These are phyloP conservation scores for Girardia tigrina DNA, from an alignment of 2,888 invertebrate species.

Conservation along the genomic window DNA sequence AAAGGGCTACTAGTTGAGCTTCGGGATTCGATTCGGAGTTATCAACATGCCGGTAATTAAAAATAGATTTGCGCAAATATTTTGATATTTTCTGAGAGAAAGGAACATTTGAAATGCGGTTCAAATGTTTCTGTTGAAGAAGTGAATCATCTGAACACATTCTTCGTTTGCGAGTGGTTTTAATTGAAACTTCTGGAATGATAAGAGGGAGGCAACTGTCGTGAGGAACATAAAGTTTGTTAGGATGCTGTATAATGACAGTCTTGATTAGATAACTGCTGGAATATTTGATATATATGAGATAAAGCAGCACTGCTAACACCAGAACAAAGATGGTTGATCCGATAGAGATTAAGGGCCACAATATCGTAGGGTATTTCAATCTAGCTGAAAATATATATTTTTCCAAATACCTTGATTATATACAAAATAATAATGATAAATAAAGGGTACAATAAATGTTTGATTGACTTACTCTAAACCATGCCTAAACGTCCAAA, in stretches of 20 bases:
- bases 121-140: conserved; percentile 7
- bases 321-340: no score
- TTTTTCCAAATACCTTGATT: no score
- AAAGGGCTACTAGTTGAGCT: background rate
- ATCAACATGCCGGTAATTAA: background rate
- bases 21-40: background rate
- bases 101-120: background rate
- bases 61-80: background rate
- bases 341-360: no score
- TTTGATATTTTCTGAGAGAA: background rate
- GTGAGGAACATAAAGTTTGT: conserved; percentile 3
- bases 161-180: background rate
- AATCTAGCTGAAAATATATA: no score
- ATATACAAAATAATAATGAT: no score
- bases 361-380: no score
- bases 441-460: no score
- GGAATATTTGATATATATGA: background rate
- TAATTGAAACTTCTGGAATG: background rate
- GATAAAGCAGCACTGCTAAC: background rate
- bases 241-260: background rate
- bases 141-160: background rate
- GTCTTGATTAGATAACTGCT: background rate
- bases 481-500: no score
- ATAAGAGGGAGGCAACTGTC: background rate
- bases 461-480: no score